A percentile compares a stretch with the other conserved stretches of the same genome.
Conservation (phyloP, 2,113 vertebrate species). For the Seriola quinqueradiata region DNA sequence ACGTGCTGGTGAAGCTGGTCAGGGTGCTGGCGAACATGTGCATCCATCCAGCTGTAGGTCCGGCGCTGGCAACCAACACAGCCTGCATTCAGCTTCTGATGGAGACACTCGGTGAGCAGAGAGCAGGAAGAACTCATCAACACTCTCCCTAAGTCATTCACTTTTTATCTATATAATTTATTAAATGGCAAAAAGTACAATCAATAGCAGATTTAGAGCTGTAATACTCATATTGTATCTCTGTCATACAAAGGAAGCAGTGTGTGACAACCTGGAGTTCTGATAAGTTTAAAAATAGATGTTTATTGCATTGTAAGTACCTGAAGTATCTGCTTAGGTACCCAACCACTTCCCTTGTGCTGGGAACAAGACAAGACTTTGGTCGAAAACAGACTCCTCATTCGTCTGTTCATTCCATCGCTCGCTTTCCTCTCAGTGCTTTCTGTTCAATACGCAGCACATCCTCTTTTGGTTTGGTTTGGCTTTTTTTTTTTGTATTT, state of each 20-base stretch:
- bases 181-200: not conserved
- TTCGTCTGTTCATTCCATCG: constrained; percentile 48
- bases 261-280: constrained; percentile 11
- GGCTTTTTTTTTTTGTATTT: constrained; percentile 14
- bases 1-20: constrained; percentile 94
- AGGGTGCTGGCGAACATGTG: constrained; percentile 93
- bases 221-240: not conserved
- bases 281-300: constrained; percentile 46
- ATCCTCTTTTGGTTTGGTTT: constrained; percentile 65
- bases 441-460: constrained; percentile 45
- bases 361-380: constrained; percentile 63
- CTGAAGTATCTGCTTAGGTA: constrained; percentile 40
- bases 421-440: constrained; percentile 38
- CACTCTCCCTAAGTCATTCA: not conserved
- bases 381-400: constrained; percentile 56
- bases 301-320: constrained; percentile 33
- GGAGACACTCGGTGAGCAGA: constrained; percentile 88
- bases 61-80: constrained; percentile 81
- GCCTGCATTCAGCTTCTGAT: constrained; percentile 86
- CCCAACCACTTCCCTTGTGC: constrained; percentile 70
- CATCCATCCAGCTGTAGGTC: constrained; percentile 87
- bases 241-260: not conserved
- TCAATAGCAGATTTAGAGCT: not conserved
- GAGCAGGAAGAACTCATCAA: not conserved
- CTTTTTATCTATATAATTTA: not conserved